Base-by-base conservation (phyloP, 1,140 invertebrate genomes). In the Eriosoma lanigerum region DNA sequence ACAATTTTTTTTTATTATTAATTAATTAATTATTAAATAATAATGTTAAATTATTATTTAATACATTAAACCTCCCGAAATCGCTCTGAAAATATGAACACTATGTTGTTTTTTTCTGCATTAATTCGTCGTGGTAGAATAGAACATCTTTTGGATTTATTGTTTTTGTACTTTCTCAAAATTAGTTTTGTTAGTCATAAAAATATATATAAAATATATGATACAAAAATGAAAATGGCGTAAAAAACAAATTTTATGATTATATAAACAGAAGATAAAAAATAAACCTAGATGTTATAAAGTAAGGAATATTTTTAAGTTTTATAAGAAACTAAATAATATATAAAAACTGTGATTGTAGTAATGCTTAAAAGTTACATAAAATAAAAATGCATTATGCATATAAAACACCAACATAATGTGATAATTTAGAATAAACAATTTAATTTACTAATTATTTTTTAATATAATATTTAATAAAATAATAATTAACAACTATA, bases 11-110 rank as follows among this genome's bases (percentile, higher is more conserved):
- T 24, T 62, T 62, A 32, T 62, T 46, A 24, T 48, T 58, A 46
- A 38, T 48, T 62, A 46, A 66, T 66, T 66, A n/a, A 68, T 68
- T 24, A 68, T 13, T n/a, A n/a, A n/a, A n/a, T n/a, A n/a, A n/a
- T n/a, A n/a, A n/a, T n/a, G n/a, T n/a, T n/a, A n/a, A n/a, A n/a
- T n/a, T 46, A 72, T 52, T 72, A 72, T 52, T 52, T 19, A 52
- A 72, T 72, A 72, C 21, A 3, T 50, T 70, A 32, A 62, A 72
- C 75, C 75, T 78, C 75, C 48, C 75, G 75, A 62, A 78, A 78
- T 78, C 75, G 75, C 75, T 78, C 56, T 78, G 75, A 46, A 46
- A 78, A 46, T 78, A 78, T 46, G 75, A 78, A 78, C 75, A 78
- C 75, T 58, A 44, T 3, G 72, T 56, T 76, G 72, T 58, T 78